Base-by-base conservation (phyloP, 2,888 invertebrate species). In the Phorcus lineatus region DNA sequence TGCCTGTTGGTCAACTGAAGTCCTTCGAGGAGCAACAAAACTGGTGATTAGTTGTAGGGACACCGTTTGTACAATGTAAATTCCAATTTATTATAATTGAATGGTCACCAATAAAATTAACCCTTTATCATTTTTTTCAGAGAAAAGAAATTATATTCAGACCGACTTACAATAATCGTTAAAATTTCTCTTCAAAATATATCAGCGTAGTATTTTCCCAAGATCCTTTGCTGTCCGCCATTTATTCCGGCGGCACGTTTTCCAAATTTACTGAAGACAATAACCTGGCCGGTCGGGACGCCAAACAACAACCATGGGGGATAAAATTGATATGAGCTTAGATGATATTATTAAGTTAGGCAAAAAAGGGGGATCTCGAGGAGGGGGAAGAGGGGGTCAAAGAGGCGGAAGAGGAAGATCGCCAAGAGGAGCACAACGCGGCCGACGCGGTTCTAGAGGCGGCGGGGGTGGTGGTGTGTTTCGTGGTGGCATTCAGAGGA, bases 271-370 rank as follows among this genome's bases (percentile, higher is more conserved):
- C 24, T 62, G 28, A 16, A 28, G 62, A 47, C 47, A 36, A 77
- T 79, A 80, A 78, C 36, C 77, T 40, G 77, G 75, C 67, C 74
- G 77, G 79, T 70, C 78, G 80, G 80, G 74, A 80, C 83, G 75
- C 77, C 80, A 77, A 75, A 70, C 57, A 31, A 77, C 82, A 77
- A 96, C 95, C 94, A 97, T 97, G 97, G 96, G 96, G 90, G 97
- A 97, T 92, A 97, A 97, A 95, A 97, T 99, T 94, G 98, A 99
- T 94, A 97, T 98, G 97, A 98, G 98, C 92, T 95, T 99, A 88
- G 99, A 99, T 93, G 99, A 99, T 89, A 98, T 99, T 83, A 99
- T 99, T 90, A 98, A 97, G 94, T 89, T 91, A 67, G 94, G 95
- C 89, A 97, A 96, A 94, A 94, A 95, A 84, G 94, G 96, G 85